These are phyloP conservation scores for Nasua narica DNA, from an alignment of 2,797 vertebrate species.

Conservation along the genomic window DNA sequence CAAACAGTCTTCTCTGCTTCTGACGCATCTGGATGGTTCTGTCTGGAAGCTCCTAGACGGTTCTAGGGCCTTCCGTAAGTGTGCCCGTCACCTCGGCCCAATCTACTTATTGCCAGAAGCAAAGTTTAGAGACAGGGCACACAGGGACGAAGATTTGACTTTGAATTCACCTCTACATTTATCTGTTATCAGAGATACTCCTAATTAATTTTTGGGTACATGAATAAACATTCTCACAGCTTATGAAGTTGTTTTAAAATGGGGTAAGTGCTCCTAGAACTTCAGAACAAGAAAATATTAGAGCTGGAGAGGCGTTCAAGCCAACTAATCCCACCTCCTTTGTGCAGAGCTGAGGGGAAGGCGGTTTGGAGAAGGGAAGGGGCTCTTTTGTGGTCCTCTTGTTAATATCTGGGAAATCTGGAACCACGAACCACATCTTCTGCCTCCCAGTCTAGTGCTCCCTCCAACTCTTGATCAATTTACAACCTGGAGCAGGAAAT, in stretches of 20 bases:
- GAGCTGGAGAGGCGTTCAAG: not conserved
- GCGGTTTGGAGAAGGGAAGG: not conserved
- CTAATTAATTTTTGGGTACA: not conserved
- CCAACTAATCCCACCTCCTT: not conserved
- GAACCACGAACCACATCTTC: slow-evolving; percentile 14
- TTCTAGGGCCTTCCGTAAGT: not conserved
- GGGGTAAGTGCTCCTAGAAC: slow-evolving; percentile 15
- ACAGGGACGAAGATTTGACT: not conserved
- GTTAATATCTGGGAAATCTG: slow-evolving; percentile 13
- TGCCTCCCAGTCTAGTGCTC: slow-evolving; percentile 49
- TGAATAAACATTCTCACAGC: not conserved
- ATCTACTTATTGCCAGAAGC: not conserved
- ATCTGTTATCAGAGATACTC: not conserved
- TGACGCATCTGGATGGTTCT: not conserved
- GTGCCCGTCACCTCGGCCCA: not conserved
- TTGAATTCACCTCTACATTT: not conserved
- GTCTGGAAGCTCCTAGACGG: not conserved
- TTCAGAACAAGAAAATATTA: slow-evolving; percentile 43
- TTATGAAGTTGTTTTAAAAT: not conserved
- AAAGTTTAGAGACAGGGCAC: not conserved
- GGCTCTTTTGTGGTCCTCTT: not conserved
- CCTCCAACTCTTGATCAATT: slow-evolving; percentile 80
- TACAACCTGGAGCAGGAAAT: slow-evolving; percentile 83
- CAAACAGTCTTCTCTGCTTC: not conserved
- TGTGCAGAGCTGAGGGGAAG: not conserved